These are phyloP conservation scores for Drosophila nr. medialis DNA, from an alignment of 2,888 invertebrate species.

Conservation along the genomic window DNA sequence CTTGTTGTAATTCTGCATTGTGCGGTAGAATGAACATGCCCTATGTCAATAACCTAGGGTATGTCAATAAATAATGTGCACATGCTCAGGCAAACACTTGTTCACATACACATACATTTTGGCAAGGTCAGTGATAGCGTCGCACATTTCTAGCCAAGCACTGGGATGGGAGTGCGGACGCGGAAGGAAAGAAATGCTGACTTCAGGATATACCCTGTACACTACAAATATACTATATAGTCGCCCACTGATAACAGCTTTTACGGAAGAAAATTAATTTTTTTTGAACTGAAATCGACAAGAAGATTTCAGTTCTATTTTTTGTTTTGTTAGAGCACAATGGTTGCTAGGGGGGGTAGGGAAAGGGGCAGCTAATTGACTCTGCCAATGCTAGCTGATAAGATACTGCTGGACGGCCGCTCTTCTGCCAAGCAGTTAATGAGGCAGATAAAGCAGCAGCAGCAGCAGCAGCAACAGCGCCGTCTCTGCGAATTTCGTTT, in stretches of 20 bases:
- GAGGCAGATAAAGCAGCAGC: slow-evolving; percentile 40
- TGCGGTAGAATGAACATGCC: not conserved
- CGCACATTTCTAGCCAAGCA: slow-evolving; percentile 11
- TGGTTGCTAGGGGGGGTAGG: not conserved
- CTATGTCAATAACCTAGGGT: not conserved
- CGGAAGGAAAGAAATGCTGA: not conserved
- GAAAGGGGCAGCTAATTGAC: slow-evolving; percentile 37
- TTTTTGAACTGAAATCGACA: not conserved
- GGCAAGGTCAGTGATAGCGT: slow-evolving; percentile 77
- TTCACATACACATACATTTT: slow-evolving; percentile 30
- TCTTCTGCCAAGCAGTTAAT: slow-evolving; percentile 13
- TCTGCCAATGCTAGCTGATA: slow-evolving; percentile 43
- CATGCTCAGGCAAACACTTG: slow-evolving; percentile 5
- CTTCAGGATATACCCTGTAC: not conserved
- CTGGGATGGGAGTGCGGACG: not conserved
- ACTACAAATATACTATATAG: not conserved
- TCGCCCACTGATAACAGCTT: not conserved
- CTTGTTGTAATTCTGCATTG: not conserved
- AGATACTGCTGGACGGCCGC: slow-evolving; percentile 35
- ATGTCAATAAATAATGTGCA: not conserved
- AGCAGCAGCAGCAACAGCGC: not conserved
- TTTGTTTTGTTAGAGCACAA: not conserved
- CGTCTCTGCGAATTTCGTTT: slow-evolving; percentile 15
- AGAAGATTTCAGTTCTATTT: not conserved
- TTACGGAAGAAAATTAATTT: not conserved